Evolutionary conservation across 2,113 vertebrate genomes (phyloP), one percentile per base, ranked within the genome.

Genomic region (Pholis gunnellus): DNA sequence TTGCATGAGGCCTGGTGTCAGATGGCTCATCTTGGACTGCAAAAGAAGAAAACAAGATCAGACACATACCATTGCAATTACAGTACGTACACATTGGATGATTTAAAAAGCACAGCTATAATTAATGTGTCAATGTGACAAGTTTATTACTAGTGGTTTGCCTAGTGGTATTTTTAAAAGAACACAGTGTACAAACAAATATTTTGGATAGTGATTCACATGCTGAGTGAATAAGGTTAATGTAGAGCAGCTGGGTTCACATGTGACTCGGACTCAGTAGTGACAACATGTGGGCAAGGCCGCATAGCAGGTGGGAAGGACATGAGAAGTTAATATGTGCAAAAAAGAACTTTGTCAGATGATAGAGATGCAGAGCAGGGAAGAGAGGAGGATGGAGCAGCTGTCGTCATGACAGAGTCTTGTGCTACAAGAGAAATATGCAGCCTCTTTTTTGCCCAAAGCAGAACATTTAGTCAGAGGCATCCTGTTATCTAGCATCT

Each of bases 401-500:
- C 81, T 86, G 86, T 84, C 40, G 1, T 68, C 40, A 74, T 75
- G 59, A 79, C 54, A 79, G 52, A 81, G 73, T 57, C 20, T 68
- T 64, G 22, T 75, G 66, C 76, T 75, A 68, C 60, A 54, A 79
- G 40, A 81, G 42, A 67, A 84, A 83, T 72, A 27, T 7, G 71
- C 66, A 60, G 42, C 59, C 9, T 50, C 44, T 78, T 52, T 50
- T 70, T 60, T 15, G 78, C 90, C 90, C 34, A 42, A 38, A 90
- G 88, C 86, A 78, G 63, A 88, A 85, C 84, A 87, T 92, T 92
- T 84, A 88, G 81, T 87, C 79, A 72, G 56, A 81, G 65, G 83
- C 82, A 81, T 88, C 69, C 72, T 89, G 82, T 92, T 94, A 92
- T 92, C 90, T 81, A 40, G 67, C 75, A 87, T 93, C 88, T 93